phyloP scores from a whole-genome alignment of 2,113 vertebrate genomes.

The Grantiella picta region DNA sequence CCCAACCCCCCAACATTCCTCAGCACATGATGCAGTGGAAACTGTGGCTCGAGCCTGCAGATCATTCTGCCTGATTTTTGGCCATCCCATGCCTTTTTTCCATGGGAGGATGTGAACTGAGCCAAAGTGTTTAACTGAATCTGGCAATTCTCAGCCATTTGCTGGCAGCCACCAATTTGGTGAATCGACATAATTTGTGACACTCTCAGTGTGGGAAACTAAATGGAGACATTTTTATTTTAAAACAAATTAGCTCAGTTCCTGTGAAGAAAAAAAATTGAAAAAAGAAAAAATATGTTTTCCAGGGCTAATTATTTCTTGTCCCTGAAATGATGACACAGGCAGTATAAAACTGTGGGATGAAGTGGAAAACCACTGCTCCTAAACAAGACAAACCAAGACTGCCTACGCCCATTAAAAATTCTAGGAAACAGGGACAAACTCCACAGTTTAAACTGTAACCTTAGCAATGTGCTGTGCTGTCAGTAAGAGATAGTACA shows the following conservation, averaged over 20 bases:
- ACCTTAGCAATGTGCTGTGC: background rate
- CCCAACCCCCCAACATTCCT: slow-evolving; percentile 42
- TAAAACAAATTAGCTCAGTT: background rate
- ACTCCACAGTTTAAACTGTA: background rate
- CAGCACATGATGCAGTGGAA: slow-evolving; percentile 61
- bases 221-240: slow-evolving; percentile 31
- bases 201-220: slow-evolving; percentile 20
- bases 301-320: background rate
- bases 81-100: slow-evolving; percentile 54
- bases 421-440: slow-evolving; percentile 5
- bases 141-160: slow-evolving; percentile 49
- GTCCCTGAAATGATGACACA: background rate
- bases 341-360: background rate
- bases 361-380: slow-evolving; percentile 31
- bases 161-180: slow-evolving; percentile 37
- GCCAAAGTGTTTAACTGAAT: slow-evolving; percentile 51
- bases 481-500: background rate
- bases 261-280: background rate
- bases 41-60: slow-evolving; percentile 17
- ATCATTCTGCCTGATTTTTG: slow-evolving; percentile 56
- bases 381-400: slow-evolving; percentile 2
- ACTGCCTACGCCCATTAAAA: background rate
- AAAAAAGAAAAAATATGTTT: background rate
- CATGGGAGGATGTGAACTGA: slow-evolving; percentile 49
- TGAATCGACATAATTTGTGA: slow-evolving; percentile 53